Base-by-base conservation (phyloP, 2,888 invertebrate genomes). In the Oscheius sp. region DNA sequence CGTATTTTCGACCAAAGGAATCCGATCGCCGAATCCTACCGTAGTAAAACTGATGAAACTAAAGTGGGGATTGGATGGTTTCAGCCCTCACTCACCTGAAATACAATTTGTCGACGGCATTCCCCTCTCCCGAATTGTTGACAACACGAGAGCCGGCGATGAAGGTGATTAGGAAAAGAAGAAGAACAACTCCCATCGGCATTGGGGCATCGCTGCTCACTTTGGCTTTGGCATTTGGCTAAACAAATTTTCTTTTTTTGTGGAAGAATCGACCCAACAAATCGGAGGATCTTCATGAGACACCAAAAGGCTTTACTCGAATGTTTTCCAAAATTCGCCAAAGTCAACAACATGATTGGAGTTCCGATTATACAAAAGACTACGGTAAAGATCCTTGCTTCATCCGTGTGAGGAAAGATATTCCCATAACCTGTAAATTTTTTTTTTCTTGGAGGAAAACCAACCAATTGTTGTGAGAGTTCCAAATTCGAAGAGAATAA, bases 21-120 rank as follows among this genome's bases (percentile, higher is more conserved):
- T 27, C 23, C 67, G 65, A 48, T 81, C 81, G 3, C 81, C 81
- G 37, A 80, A 80, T 17, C 81, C 81, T 20, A 78, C 76, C 1
- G 81, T 80, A 1, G 81, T 68, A 53, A 81, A 81, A 53, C 78
- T 78, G 64, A 81, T 80, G 61, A 80, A 72, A 29, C 77, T 74
- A 8, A 17, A 42, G 6, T 42, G 15, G 29, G 10, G 25, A 3
- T 1, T 6, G 52, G 29, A 25, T 5, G 20, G 3, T 15, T 15
- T 10, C 8, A 37, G 37, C 37, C 8, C 4, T 23, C 48, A 10
- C 10, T 29, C 25, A 79, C 79, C 79, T 76, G 57, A 79, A 78
- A 48, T 79, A 79, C 10, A 72, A 25, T 53, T 78, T 74, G 55
- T 79, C 78, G 20, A 74, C 46, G 1, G 71, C 53, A 33, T 65